Evolutionary conservation across 2,113 vertebrate species (phyloP), one percentile per base, ranked within the genome.

Genomic region (Colistium nudipinnis): DNA sequence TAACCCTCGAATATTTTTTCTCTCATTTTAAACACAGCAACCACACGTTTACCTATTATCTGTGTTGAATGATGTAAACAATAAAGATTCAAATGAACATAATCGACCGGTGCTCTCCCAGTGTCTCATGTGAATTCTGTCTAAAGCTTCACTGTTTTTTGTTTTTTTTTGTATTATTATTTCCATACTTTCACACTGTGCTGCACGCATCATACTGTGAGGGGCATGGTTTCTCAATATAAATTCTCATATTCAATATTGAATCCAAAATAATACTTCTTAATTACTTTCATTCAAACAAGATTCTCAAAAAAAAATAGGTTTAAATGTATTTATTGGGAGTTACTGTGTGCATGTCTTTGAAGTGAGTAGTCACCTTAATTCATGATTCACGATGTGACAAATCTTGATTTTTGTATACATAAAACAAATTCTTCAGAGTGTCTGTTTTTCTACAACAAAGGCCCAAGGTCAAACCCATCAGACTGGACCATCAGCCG

Each of bases 31-130:
- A 84, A 81, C 60, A 89, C 67, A 70, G 73, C 45, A 73, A 76
- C 63, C 54, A 87, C 80, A 85, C 77, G 63, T 74, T 76, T 85
- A 85, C 62, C 75, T 91, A 85, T 85, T 85, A 88, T 92, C 72
- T 90, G 78, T 92, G 91, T 92, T 88, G 77, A 92, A 92, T 91
- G 74, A 91, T 86, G 85, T 92, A 88, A 89, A 85, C 88, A 93
- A 92, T 93, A 93, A 94, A 91, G 88, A 85, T 83, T 87, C 36
- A 84, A 85, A 79, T 85, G 77, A 89, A 89, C 70, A 68, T 56
- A 59, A 72, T 56, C 51, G 14, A 19, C 17, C 48, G n/a, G 4
- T 45, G 31, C 12, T 60, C 19, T 12, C 25, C 61, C 13, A 16
- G 45, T 25, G 45, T 47, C 45, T 14, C 20, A 4, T 47, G 20